Conservation (phyloP, 2,797 vertebrate genomes). For the Chromobotia macracanthus region DNA sequence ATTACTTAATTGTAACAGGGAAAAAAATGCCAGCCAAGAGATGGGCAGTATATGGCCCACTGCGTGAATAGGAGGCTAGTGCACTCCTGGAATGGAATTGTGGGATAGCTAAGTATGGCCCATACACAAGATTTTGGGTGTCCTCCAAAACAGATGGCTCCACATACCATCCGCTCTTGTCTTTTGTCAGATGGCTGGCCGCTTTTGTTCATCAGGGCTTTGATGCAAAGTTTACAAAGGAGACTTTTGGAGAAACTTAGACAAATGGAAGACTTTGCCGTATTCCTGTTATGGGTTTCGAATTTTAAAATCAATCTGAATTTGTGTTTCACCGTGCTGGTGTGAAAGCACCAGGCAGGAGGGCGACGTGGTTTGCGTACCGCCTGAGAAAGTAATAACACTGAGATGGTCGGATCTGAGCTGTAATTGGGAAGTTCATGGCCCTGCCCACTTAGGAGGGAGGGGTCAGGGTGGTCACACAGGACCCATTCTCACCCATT, state of each 20-base stretch:
- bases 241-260: constrained; percentile 49
- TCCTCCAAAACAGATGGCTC: constrained; percentile 93
- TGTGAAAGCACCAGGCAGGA: background rate
- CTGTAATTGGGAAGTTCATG: constrained; percentile 43
- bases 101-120: constrained; percentile 89
- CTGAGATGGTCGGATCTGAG: constrained; percentile 19
- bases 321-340: background rate
- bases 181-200: constrained; percentile 86
- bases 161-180: constrained; percentile 88
- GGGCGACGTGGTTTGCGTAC: constrained; percentile 11
- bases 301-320: constrained; percentile 34
- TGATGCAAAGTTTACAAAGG: constrained; percentile 78
- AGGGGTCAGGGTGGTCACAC: constrained; percentile 37
- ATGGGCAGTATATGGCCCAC: constrained; percentile 85
- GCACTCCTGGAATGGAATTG: constrained; percentile 89
- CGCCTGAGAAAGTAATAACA: constrained; percentile 20
- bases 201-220: constrained; percentile 87
- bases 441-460: constrained; percentile 39
- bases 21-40: constrained; percentile 92
- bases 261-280: constrained; percentile 41
- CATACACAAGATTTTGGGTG: constrained; percentile 87
- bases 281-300: constrained; percentile 38
- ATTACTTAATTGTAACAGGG: constrained; percentile 89
- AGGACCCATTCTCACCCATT: constrained; percentile 35
- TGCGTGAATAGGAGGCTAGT: constrained; percentile 82